Evolutionary conservation across 2,113 vertebrate species (phyloP).

Genomic region (Eclectus roratus): DNA sequence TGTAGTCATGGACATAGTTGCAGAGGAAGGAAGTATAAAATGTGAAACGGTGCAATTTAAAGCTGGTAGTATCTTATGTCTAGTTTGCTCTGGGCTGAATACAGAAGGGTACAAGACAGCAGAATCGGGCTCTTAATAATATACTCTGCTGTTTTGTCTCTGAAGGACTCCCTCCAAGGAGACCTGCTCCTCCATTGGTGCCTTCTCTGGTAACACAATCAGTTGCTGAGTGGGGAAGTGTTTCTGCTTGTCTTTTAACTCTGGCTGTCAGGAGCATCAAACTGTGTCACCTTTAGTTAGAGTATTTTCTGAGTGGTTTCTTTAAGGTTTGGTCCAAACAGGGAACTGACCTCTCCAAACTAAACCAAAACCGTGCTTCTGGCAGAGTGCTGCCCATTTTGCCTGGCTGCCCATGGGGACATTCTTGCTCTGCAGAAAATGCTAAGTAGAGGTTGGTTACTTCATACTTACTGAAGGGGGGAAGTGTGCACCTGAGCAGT

Average conservation of each 20-base stretch:
- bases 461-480: not conserved
- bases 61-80: not conserved
- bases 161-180: not conserved
- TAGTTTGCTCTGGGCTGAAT: not conserved
- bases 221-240: not conserved
- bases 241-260: not conserved
- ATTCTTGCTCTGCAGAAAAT: not conserved
- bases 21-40: slow-evolving; percentile 16
- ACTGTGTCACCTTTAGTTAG: not conserved
- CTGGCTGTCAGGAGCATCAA: not conserved
- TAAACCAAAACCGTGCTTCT: not conserved
- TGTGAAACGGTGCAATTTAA: not conserved
- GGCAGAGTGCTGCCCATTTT: not conserved
- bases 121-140: not conserved
- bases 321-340: not conserved
- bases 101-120: not conserved
- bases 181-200: not conserved
- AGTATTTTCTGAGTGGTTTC: not conserved
- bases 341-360: not conserved
- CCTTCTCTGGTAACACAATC: not conserved
- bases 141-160: not conserved
- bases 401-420: not conserved
- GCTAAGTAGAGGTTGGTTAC: too few species aligned
- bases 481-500: not conserved
- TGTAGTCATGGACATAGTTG: not conserved